phyloP scores from a whole-genome alignment of 2,888 invertebrate species.

The Clistopyga incitator region DNA sequence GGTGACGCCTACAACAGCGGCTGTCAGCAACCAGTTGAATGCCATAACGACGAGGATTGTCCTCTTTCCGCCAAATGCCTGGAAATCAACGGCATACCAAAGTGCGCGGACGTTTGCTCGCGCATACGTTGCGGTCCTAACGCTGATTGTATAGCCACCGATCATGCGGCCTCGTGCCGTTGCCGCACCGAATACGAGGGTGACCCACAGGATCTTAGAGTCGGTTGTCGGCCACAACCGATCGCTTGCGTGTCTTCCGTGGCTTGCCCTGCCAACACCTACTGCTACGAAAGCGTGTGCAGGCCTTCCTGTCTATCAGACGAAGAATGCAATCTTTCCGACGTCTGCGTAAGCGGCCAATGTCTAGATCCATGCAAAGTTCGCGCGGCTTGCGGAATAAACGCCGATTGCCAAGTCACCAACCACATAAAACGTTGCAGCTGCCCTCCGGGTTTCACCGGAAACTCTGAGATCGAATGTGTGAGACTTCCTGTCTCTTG shows the following conservation, averaged over 20 bases:
- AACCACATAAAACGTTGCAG: conserved; percentile 92
- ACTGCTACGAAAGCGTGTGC: conserved; percentile 92
- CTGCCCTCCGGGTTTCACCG: conserved; percentile 94
- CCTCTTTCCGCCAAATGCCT: conserved; percentile 92
- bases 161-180: conserved; percentile 91
- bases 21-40: conserved; percentile 93
- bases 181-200: conserved; percentile 93
- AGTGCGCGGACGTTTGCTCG: conserved; percentile 90
- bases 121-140: conserved; percentile 92
- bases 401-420: conserved; percentile 90
- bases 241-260: conserved; percentile 89
- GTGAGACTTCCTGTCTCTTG: conserved; percentile 94
- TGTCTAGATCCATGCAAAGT: conserved; percentile 92
- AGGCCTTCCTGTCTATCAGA: conserved; percentile 92
- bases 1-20: conserved; percentile 95
- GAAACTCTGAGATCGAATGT: conserved; percentile 93
- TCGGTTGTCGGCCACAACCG: conserved; percentile 92
- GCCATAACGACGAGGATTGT: conserved; percentile 91
- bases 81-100: conserved; percentile 89
- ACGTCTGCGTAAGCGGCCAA: conserved; percentile 93
- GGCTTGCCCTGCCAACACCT: conserved; percentile 92
- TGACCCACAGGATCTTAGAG: conserved; percentile 88
- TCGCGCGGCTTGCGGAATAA: conserved; percentile 92
- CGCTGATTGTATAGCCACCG: conserved; percentile 91
- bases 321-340: conserved; percentile 91